Evolutionary conservation across 1,140 invertebrate genomes (phyloP).

Genomic region (Lepidurus arcticus): DNA sequence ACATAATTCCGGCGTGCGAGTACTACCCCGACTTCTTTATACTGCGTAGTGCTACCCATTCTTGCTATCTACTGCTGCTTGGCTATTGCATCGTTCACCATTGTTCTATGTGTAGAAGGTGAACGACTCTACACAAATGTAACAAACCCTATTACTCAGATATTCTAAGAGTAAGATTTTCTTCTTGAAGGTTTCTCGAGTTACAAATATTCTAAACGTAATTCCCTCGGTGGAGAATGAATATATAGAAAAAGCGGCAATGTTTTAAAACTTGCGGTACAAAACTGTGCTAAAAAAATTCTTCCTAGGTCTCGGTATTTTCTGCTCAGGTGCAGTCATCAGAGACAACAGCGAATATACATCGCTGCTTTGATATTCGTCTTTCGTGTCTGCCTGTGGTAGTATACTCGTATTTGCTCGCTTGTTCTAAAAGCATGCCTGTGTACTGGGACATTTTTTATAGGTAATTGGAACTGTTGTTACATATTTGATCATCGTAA

Average conservation of each 20-base stretch:
- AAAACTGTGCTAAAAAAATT: not conserved
- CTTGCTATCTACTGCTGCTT: not conserved
- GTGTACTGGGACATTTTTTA: not conserved
- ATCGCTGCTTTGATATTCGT: not conserved
- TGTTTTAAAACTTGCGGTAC: not conserved
- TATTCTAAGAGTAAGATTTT: no score
- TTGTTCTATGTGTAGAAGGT: not conserved
- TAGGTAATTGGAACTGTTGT: slow-evolving; percentile 1
- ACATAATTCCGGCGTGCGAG: not conserved
- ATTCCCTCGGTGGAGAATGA: not conserved
- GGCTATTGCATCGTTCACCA: not conserved
- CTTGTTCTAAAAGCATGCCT: not conserved
- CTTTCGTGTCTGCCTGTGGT: not conserved
- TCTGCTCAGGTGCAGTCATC: not conserved
- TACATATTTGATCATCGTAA: not conserved
- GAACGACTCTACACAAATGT: not conserved
- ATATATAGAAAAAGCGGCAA: not conserved
- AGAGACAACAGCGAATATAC: not conserved
- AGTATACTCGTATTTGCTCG: not conserved
- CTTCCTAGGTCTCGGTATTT: not conserved
- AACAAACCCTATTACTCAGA: no score
- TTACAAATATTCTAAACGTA: no score
- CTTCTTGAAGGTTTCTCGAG: no score
- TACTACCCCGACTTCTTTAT: not conserved
- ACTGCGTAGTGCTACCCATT: not conserved